Conservation (phyloP, 37 sponge, comb jelly and placozoan genomes). For the Diacarnus erythraeanus region DNA sequence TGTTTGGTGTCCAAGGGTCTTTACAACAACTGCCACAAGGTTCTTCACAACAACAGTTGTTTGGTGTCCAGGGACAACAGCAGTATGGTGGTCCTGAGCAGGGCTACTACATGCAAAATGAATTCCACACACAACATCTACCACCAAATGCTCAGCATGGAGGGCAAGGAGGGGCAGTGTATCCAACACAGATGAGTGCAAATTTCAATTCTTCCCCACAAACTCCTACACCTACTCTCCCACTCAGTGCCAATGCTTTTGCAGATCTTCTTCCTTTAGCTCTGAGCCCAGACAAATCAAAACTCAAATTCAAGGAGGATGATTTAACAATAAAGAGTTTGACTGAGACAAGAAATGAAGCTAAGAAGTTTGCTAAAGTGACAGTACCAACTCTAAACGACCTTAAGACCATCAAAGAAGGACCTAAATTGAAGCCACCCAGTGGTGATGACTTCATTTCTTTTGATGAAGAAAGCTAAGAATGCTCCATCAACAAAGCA, state of each 20-base stretch:
- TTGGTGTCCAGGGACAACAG: neutral
- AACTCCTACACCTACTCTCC: neutral
- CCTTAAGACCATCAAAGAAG: neutral
- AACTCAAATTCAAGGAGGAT: neutral
- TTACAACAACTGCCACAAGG: neutral
- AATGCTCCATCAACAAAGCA: too few species aligned
- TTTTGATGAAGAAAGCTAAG: neutral
- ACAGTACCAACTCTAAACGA: neutral
- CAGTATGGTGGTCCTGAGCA: neutral
- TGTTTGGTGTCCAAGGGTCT: neutral
- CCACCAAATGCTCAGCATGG: too few species aligned
- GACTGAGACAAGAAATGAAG: neutral
- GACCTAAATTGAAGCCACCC: neutral
- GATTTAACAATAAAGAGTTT: neutral
- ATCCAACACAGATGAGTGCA: neutral
- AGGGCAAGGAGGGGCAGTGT: neutral
- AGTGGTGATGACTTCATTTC: neutral
- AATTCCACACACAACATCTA: too few species aligned
- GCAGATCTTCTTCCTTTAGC: neutral
- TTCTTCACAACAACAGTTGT: neutral
- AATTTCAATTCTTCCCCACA: neutral
- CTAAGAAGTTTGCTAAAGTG: neutral
- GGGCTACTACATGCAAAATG: neutral
- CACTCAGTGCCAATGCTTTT: neutral
- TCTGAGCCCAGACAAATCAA: neutral